Conservation (phyloP, 2,797 vertebrate genomes). For the Acropternis orthonyx region DNA sequence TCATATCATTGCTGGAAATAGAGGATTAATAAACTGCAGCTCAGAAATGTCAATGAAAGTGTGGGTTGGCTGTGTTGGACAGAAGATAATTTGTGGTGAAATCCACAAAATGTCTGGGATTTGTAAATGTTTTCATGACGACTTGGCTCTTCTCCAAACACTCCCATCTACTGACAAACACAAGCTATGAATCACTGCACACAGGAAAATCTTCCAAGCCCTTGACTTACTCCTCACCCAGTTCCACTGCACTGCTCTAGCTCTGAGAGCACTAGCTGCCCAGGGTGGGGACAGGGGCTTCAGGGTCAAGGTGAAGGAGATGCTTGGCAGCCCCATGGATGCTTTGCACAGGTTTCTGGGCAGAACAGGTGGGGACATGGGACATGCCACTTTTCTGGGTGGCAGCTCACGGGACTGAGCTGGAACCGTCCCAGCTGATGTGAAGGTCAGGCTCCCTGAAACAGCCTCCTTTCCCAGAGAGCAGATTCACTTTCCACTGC, state of each 20-base stretch:
- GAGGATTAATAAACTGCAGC: background rate
- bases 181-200: background rate
- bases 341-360: background rate
- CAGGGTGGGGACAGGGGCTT: background rate
- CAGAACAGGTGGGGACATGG: background rate
- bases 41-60: background rate
- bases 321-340: background rate
- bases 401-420: background rate
- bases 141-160: slow-evolving; percentile 43
- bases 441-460: background rate
- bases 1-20: background rate
- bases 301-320: background rate
- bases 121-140: slow-evolving; percentile 64
- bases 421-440: background rate
- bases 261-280: background rate
- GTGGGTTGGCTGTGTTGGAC: slow-evolving; percentile 22
- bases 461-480: background rate
- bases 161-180: slow-evolving; percentile 55
- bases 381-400: background rate
- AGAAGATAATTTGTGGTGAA: slow-evolving; percentile 56
- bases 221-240: slow-evolving; percentile 36
- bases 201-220: slow-evolving; percentile 43
- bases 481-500: background rate
- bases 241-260: background rate
- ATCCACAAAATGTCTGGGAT: slow-evolving; percentile 56